Evolutionary conservation across 2,797 vertebrate species (phyloP), one percentile per base, ranked within the genome.

Genomic region (Martes flavigula): DNA sequence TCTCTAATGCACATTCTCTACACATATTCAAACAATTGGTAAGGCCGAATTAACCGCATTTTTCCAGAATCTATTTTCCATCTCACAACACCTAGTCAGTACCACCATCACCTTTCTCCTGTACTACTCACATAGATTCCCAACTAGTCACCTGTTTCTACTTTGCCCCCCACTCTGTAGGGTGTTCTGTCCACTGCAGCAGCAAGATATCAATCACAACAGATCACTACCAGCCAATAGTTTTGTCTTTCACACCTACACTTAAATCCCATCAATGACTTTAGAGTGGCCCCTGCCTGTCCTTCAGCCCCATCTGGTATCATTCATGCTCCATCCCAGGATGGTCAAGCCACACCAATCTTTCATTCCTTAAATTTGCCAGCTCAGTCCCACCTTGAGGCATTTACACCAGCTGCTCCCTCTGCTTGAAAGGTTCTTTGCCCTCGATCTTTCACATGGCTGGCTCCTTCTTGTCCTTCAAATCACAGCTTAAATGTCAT

Each of bases 401-500:
- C 17, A 78, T 70, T 83, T 72, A 54, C 30, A 38, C 30, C 38
- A 68, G 43, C 40, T 81, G 23, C 7, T 43, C 13, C 32, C 40
- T 91, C 68, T 79, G 23, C 23, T 73, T 73, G 14, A 18, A 91
- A 91, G 14, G 20, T 20, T 60, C 79, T 66, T 77, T 27, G 32
- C 27, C 23, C 40, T 89, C 75, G n/a, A 77, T 38, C 85, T 89
- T 85, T 90, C 73, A 86, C 85, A 30, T 12, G 30, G 18, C 30
- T 90, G 35, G 7, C 70, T 94, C 60, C 18, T 75, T 83, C 84
- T 60, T 95, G 51, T 84, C 75, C 77, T 56, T 94, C 66, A 92
- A 78, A 68, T 56, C 51, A 78, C 51, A 90, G 83, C 25, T 90
- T 94, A 86, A 77, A 82, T 82, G 32, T 86, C 85, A 86, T 78